Evolutionary conservation across 1,140 invertebrate species (phyloP).

Genomic region (Rhizoglyphus robini): DNA sequence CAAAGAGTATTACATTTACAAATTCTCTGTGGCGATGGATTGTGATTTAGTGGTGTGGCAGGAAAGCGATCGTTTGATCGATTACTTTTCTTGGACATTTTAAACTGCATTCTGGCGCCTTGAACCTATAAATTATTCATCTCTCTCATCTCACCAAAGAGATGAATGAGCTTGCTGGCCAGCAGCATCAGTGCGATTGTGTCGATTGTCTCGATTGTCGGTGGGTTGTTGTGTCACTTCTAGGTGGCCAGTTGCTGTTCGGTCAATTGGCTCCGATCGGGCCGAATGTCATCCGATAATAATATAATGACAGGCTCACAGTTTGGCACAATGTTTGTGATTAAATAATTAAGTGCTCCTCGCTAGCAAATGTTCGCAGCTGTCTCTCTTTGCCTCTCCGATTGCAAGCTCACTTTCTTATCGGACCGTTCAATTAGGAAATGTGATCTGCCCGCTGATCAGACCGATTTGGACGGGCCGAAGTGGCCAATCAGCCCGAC

Average conservation of each 20-base stretch:
- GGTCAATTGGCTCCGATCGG: no score
- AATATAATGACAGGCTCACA: neutral
- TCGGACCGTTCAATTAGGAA: no score
- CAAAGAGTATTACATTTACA: neutral
- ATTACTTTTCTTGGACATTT: slow-evolving; percentile 2
- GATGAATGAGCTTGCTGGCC: slow-evolving; percentile 1
- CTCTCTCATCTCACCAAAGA: neutral
- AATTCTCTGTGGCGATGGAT: neutral
- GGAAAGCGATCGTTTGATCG: neutral
- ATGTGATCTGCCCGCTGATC: no score
- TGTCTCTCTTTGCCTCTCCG: neutral
- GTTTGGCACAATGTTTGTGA: neutral
- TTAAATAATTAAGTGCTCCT: slow-evolving; percentile 4
- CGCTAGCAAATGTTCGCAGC: neutral
- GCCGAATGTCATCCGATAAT: no score
- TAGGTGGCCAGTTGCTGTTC: no score
- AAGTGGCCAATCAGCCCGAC: no score
- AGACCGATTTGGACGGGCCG: no score
- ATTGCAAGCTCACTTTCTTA: neutral
- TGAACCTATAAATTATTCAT: slow-evolving; percentile 7
- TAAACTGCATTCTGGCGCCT: neutral
- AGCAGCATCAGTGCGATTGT: neutral
- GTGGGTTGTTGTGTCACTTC: no score
- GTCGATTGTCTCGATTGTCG: no score
- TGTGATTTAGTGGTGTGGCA: neutral